Percentiles rank a stretch among this genome's conserved stretches.
phyloP scores from a whole-genome alignment of 37 sponge, comb jelly and placozoan genomes.

The Tethya wilhelma region DNA sequence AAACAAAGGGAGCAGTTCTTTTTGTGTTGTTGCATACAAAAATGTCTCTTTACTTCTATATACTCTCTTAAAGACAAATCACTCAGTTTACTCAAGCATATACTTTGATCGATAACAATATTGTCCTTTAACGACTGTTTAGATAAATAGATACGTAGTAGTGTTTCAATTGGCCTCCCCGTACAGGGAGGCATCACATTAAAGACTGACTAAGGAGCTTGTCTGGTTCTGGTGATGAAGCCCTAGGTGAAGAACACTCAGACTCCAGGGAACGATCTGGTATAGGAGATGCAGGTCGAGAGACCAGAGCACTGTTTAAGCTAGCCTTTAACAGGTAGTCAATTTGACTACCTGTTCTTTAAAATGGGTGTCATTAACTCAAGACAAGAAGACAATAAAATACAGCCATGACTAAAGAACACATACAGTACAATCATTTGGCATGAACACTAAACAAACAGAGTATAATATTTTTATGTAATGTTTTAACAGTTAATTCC shows the following conservation, averaged over 20 bases:
- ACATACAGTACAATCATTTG: too few relatives aligned
- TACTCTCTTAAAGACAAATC: constrained; percentile 17
- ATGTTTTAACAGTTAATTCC: too few relatives aligned
- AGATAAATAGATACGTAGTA: not conserved
- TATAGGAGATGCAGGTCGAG: not conserved
- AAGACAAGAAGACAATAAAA: too few relatives aligned
- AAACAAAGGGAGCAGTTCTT: not conserved
- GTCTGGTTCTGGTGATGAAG: not conserved
- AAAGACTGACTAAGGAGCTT: too few relatives aligned
- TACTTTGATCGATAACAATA: not conserved
- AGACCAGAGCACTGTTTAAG: not conserved
- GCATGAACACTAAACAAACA: too few relatives aligned
- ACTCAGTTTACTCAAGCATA: not conserved
- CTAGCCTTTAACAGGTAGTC: too few relatives aligned
- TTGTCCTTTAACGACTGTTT: not conserved
- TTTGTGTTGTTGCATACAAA: not conserved
- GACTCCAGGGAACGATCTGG: not conserved
- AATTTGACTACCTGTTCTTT: too few relatives aligned
- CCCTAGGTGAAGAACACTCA: not conserved
- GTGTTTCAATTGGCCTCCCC: not conserved
- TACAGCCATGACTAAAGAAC: too few relatives aligned
- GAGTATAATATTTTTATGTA: too few relatives aligned
- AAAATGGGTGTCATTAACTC: too few relatives aligned
- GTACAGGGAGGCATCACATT: not conserved
- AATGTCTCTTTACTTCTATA: not conserved